Percentiles rank a stretch among this genome's conserved stretches.
These are phyloP conservation scores for Augochlora pura DNA, from an alignment of 1,140 invertebrate genomes.

Conservation along the genomic window DNA sequence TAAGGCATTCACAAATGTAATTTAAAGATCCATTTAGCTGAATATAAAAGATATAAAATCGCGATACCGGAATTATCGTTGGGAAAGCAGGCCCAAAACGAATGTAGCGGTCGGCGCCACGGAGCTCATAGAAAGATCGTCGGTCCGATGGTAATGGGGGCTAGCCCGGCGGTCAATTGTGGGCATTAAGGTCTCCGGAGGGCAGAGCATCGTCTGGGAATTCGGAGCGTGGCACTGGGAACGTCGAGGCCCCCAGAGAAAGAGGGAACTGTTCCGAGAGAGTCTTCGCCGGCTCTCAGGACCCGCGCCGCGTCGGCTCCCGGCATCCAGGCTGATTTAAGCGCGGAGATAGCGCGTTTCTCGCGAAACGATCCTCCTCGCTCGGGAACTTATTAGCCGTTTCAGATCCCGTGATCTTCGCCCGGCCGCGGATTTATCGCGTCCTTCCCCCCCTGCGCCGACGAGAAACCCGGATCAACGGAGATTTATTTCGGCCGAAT, in stretches of 20 bases:
- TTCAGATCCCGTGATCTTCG: constrained; percentile 21
- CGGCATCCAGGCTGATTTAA: background rate
- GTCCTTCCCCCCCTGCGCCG: background rate
- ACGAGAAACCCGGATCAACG: constrained; percentile 5
- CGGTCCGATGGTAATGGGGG: constrained; percentile 25
- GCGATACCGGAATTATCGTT: too few species aligned
- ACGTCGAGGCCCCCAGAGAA: background rate
- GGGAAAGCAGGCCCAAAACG: too few species aligned
- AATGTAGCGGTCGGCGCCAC: background rate
- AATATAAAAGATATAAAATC: too few species aligned
- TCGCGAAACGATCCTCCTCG: background rate
- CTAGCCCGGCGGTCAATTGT: constrained; percentile 38
- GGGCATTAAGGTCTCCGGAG: constrained; percentile 41
- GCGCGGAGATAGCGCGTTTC: constrained; percentile 3
- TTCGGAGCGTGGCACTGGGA: constrained; percentile 15
- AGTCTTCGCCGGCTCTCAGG: too few species aligned
- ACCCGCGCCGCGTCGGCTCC: background rate
- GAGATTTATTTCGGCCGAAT: constrained; percentile 24
- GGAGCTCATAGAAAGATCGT: background rate
- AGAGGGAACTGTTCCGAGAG: constrained; percentile 7
- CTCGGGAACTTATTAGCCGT: constrained; percentile 30
- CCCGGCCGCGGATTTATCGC: constrained; percentile 20
- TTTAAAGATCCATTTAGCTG: too few species aligned
- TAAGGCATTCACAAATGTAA: too few species aligned
- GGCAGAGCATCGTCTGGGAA: constrained; percentile 52